Evolutionary conservation across 2,797 vertebrate species (phyloP).

Genomic region (Ptychobarbus kaznakovi): DNA sequence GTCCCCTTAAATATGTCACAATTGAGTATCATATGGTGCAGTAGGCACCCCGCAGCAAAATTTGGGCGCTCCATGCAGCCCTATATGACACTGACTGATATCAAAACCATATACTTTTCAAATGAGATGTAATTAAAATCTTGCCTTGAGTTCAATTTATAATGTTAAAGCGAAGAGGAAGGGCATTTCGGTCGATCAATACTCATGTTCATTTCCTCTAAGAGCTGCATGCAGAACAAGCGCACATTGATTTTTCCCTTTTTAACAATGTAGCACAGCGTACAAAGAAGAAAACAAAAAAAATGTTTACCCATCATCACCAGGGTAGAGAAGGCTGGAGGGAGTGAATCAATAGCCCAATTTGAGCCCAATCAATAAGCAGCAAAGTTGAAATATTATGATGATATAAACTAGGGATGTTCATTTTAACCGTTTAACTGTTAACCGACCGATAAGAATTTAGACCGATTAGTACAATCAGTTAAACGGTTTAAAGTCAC

Average conservation of each 20-base stretch:
- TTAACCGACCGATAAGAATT: no score
- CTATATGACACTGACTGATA: slow-evolving; percentile 38
- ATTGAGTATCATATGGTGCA: no score
- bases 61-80: background rate
- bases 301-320: slow-evolving; percentile 43
- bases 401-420: slow-evolving; percentile 18
- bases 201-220: slow-evolving; percentile 41
- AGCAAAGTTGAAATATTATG: slow-evolving; percentile 57
- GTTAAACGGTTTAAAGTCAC: no score
- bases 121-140: slow-evolving; percentile 50
- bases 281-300: background rate
- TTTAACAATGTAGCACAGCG: slow-evolving; percentile 37
- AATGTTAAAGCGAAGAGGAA: slow-evolving; percentile 26
- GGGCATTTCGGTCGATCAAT: slow-evolving; percentile 22
- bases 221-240: background rate
- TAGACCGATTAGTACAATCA: no score
- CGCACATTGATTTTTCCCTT: slow-evolving; percentile 27
- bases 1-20: background rate
- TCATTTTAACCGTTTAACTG: no score
- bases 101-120: slow-evolving; percentile 28
- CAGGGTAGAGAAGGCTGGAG: slow-evolving; percentile 42
- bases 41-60: background rate
- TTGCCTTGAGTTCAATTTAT: slow-evolving; percentile 25
- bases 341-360: slow-evolving; percentile 59
- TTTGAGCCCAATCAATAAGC: slow-evolving; percentile 56